Conservation (phyloP, 2,888 invertebrate genomes). For the Anthophora plumipes region DNA sequence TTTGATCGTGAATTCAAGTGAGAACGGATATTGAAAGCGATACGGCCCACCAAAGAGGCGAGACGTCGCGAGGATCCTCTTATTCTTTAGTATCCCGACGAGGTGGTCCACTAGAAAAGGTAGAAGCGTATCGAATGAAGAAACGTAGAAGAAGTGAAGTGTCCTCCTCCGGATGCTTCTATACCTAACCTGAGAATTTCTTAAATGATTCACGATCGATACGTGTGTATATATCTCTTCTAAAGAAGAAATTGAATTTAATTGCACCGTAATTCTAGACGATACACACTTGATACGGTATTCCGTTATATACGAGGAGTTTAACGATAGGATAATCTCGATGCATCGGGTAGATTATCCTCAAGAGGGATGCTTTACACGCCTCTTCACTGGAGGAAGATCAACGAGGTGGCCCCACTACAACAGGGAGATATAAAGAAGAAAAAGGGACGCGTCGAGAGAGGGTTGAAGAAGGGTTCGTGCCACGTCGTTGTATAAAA, state of each 20-base stretch:
- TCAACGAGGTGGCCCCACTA: slow-evolving; percentile 65
- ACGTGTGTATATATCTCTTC: too few relatives aligned
- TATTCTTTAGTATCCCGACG: slow-evolving; percentile 37
- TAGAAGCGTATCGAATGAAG: slow-evolving; percentile 18
- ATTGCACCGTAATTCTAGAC: not conserved
- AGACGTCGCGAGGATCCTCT: slow-evolving; percentile 37
- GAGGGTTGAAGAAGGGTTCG: slow-evolving; percentile 62
- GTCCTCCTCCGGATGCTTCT: not conserved
- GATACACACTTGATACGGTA: not conserved
- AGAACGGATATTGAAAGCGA: slow-evolving; percentile 26
- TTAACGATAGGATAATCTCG: slow-evolving; percentile 42
- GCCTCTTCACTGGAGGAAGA: slow-evolving; percentile 55
- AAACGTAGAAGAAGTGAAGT: slow-evolving; percentile 20
- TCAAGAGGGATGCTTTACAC: slow-evolving; percentile 52
- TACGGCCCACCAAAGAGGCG: slow-evolving; percentile 42
- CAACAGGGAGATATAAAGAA: slow-evolving; percentile 60
- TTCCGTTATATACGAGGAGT: slow-evolving; percentile 14
- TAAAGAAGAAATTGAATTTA: not conserved
- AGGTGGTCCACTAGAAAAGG: slow-evolving; percentile 52
- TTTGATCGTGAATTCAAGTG: too few relatives aligned
- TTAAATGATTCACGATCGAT: not conserved
- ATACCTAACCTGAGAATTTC: not conserved
- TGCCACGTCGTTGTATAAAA: slow-evolving; percentile 37
- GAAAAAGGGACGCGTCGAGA: slow-evolving; percentile 55
- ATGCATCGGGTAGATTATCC: slow-evolving; percentile 51